A percentile compares a stretch with the other conserved stretches of the same genome.
These are phyloP conservation scores for Haemorhous mexicanus DNA, from an alignment of 2,113 vertebrate species.

Conservation along the genomic window DNA sequence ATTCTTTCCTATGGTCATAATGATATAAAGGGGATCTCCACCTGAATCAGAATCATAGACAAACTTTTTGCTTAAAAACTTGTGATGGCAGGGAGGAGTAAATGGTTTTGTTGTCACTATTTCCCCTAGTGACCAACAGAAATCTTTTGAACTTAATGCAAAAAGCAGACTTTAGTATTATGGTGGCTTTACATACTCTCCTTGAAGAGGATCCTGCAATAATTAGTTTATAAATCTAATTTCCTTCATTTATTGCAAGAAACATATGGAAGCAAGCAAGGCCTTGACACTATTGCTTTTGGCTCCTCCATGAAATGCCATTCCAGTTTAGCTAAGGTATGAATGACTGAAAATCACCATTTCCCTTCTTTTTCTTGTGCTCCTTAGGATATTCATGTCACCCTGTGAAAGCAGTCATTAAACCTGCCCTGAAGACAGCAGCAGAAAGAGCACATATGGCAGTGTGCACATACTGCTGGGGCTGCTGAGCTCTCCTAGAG, in stretches of 20 bases:
- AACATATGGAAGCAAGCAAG: not conserved
- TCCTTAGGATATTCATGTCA: not conserved
- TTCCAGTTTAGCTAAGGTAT: not conserved
- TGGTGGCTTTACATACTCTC: not conserved
- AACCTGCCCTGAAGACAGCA: not conserved
- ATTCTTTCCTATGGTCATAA: not conserved
- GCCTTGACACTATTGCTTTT: slow-evolving; percentile 6
- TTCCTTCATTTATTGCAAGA: not conserved
- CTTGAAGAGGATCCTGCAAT: not conserved
- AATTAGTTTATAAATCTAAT: not conserved
- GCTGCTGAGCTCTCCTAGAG: not conserved
- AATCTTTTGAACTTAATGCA: not conserved
- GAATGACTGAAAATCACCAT: not conserved
- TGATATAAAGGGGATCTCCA: not conserved
- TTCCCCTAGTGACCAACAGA: not conserved
- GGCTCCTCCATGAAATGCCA: not conserved
- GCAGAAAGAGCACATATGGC: not conserved
- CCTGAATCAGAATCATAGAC: not conserved
- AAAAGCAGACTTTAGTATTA: not conserved
- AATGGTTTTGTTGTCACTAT: not conserved
- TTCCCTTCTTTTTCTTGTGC: not conserved
- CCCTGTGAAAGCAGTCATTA: not conserved
- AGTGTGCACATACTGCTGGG: not conserved
- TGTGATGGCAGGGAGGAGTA: not conserved
- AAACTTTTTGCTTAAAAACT: not conserved